A percentile compares a stretch with the other conserved stretches of the same genome.
These are phyloP conservation scores for Altica lythri DNA, from an alignment of 2,888 invertebrate genomes.

Conservation along the genomic window DNA sequence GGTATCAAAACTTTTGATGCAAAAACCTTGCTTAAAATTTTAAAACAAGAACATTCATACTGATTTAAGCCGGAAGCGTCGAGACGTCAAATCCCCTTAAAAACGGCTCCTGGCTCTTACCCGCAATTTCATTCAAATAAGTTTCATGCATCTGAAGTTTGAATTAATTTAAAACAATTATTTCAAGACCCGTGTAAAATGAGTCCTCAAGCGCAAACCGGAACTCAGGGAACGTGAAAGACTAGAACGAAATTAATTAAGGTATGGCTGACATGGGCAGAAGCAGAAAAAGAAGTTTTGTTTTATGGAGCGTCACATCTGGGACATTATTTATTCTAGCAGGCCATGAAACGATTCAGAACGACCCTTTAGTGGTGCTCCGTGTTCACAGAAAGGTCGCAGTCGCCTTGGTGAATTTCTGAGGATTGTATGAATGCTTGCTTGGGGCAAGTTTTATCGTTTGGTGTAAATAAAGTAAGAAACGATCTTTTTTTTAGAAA, in stretches of 20 bases:
- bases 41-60: too few relatives aligned
- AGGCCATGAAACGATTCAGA: constrained; percentile 29
- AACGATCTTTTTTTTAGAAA: constrained; percentile 4
- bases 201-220: constrained; percentile 26
- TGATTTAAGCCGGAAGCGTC: neutral
- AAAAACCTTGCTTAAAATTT: too few relatives aligned
- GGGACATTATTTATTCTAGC: constrained; percentile 31
- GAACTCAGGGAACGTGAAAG: constrained; percentile 24
- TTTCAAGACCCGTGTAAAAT: constrained; percentile 29
- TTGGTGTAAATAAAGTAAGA: constrained; percentile 16
- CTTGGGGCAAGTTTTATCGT: constrained; percentile 25
- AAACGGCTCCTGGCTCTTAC: constrained; percentile 1
- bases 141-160: constrained; percentile 21
- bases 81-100: neutral
- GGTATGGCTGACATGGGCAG: constrained; percentile 30
- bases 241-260: constrained; percentile 31
- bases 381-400: constrained; percentile 19
- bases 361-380: constrained; percentile 28
- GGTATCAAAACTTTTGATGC: too few relatives aligned
- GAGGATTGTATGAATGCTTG: constrained; percentile 21
- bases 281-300: constrained; percentile 31
- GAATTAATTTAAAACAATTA: constrained; percentile 29
- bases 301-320: constrained; percentile 31
- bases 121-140: constrained; percentile 15
- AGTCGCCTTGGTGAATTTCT: constrained; percentile 21